phyloP scores from a whole-genome alignment of 2,113 vertebrate genomes.

The Xerus inauris region DNA sequence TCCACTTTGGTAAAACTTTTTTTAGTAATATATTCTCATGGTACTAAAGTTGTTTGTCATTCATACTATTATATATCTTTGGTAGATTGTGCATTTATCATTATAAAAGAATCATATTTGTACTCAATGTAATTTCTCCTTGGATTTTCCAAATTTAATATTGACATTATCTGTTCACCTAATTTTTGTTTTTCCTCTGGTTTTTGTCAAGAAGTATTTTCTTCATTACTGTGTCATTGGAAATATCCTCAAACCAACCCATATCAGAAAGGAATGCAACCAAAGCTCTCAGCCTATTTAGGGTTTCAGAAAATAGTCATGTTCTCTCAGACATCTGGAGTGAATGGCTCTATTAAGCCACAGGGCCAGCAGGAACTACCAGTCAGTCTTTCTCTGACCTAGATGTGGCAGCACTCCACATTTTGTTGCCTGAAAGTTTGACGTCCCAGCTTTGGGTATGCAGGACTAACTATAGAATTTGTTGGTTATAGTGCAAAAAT shows the following conservation, averaged over 20 bases:
- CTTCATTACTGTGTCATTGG: background rate
- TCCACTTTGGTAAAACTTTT: accelerated
- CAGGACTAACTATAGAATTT: background rate
- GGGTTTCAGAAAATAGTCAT: background rate
- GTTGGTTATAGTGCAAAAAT: background rate
- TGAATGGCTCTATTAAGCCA: background rate
- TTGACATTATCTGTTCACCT: background rate
- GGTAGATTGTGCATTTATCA: background rate
- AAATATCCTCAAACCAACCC: background rate
- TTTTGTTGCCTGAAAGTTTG: background rate
- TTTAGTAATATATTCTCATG: background rate
- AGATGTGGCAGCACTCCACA: background rate
- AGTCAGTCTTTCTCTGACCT: background rate
- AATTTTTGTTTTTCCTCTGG: background rate
- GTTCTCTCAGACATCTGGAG: background rate
- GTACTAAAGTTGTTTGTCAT: background rate
- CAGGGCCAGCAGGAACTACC: background rate
- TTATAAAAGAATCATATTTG: background rate
- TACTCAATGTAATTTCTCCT: background rate
- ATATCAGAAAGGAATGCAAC: background rate
- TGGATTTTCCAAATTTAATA: background rate
- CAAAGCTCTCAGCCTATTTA: background rate
- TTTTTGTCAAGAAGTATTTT: background rate
- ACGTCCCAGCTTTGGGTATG: accelerated
- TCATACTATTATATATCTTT: background rate